phyloP scores from a whole-genome alignment of 2,888 invertebrate genomes.

The Cremastinae sp. region DNA sequence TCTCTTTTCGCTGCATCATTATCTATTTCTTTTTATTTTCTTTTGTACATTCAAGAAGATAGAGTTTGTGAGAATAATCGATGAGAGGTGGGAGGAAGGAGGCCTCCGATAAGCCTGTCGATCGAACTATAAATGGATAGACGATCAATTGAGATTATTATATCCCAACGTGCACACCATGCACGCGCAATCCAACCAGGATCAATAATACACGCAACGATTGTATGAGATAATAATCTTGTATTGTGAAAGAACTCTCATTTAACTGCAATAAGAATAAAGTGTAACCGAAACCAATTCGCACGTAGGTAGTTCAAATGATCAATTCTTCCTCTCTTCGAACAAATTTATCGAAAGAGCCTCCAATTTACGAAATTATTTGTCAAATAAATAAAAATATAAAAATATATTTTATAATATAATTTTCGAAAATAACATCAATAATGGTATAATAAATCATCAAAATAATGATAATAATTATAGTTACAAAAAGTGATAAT shows the following conservation, averaged over 20 bases:
- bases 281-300: no score
- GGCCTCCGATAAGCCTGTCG: slow-evolving; percentile 31
- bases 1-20: background rate
- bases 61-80: slow-evolving; percentile 53
- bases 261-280: background rate
- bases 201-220: slow-evolving; percentile 22
- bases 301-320: no score
- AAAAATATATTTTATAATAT: no score
- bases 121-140: slow-evolving; percentile 47
- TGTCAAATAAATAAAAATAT: no score
- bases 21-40: background rate
- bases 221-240: slow-evolving; percentile 27
- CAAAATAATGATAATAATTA: no score
- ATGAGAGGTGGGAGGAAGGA: slow-evolving; percentile 44
- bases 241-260: slow-evolving; percentile 31
- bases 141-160: slow-evolving; percentile 37
- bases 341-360: no score
- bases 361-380: no score
- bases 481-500: no score
- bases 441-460: no score
- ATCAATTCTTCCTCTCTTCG: no score
- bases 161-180: background rate
- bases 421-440: no score
- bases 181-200: background rate
- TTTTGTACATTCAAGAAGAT: background rate